phyloP scores from a whole-genome alignment of 2,888 invertebrate species.

The Clistopyga incitator region DNA sequence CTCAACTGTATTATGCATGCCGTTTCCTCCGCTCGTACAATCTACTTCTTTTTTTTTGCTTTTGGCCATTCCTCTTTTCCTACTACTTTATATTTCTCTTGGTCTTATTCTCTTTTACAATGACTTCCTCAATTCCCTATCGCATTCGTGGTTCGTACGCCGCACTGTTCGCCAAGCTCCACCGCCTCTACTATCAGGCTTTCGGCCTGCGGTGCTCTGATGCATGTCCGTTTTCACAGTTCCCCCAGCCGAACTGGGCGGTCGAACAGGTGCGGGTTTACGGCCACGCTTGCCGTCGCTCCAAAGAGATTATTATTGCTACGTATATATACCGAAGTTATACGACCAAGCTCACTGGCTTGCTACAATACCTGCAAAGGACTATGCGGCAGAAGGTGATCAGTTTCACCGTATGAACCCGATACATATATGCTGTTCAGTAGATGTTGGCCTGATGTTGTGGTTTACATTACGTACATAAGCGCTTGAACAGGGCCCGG shows the following conservation, averaged over 20 bases:
- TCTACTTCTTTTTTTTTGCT: slow-evolving; percentile 48
- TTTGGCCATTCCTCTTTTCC: not conserved
- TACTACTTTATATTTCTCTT: slow-evolving; percentile 22
- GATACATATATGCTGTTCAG: not conserved
- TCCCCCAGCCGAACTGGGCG: slow-evolving; percentile 36
- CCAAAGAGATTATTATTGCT: slow-evolving; percentile 64
- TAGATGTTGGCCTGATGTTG: slow-evolving; percentile 10
- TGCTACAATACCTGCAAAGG: slow-evolving; percentile 6
- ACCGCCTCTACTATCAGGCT: not conserved
- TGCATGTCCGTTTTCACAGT: slow-evolving; percentile 36
- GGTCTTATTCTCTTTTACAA: slow-evolving; percentile 14
- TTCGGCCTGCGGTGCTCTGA: not conserved
- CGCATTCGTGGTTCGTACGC: slow-evolving; percentile 18
- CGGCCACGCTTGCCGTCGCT: slow-evolving; percentile 39
- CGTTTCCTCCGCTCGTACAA: slow-evolving; percentile 67
- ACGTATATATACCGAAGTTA: slow-evolving; percentile 21
- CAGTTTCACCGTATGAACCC: not conserved
- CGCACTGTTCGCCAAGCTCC: not conserved
- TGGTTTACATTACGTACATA: slow-evolving; percentile 26
- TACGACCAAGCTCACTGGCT: slow-evolving; percentile 2
- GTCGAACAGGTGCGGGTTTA: slow-evolving; percentile 59
- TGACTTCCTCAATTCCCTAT: slow-evolving; percentile 40
- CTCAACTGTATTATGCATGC: slow-evolving; percentile 71
- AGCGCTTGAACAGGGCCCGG: slow-evolving; percentile 13
- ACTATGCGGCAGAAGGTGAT: slow-evolving; percentile 6